These are phyloP conservation scores for Ctenodactylus gundi DNA, from an alignment of 2,113 vertebrate species.

Conservation along the genomic window DNA sequence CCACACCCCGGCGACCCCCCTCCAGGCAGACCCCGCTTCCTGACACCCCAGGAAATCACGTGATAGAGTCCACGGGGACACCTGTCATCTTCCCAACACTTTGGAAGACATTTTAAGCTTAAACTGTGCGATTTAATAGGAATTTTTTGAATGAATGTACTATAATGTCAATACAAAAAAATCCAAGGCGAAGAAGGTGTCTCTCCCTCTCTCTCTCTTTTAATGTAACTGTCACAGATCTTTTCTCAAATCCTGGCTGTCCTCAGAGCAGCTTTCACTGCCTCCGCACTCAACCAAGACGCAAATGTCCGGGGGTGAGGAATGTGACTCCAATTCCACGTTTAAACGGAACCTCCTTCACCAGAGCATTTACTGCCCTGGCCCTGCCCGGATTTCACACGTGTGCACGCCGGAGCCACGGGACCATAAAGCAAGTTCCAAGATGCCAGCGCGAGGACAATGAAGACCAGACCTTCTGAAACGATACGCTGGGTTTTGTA, in stretches of 20 bases:
- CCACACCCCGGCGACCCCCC: too few relatives aligned
- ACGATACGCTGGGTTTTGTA: conserved; percentile 65
- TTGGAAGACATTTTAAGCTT: too few relatives aligned
- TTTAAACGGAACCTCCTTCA: conserved; percentile 79
- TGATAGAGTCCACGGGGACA: too few relatives aligned
- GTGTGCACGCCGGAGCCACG: conserved; percentile 32
- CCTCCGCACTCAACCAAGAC: conserved; percentile 70
- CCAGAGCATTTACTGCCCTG: conserved; percentile 77
- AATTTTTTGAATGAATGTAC: too few relatives aligned
- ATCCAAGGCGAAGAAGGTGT: too few relatives aligned
- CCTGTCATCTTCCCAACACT: too few relatives aligned
- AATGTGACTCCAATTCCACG: conserved; percentile 74
- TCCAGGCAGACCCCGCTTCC: too few relatives aligned
- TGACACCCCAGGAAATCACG: too few relatives aligned
- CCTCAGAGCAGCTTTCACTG: conserved; percentile 27
- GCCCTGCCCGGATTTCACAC: conserved; percentile 78
- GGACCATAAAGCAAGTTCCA: conserved; percentile 81
- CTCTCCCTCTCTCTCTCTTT: too few relatives aligned
- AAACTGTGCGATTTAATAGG: too few relatives aligned
- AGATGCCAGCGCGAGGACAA: conserved; percentile 61
- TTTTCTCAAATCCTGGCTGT: neutral
- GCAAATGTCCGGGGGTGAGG: conserved; percentile 62
- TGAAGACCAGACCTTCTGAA: conserved; percentile 75
- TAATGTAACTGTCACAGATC: too few relatives aligned
- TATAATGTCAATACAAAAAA: too few relatives aligned